phyloP scores from a whole-genome alignment of 2,888 invertebrate species.

The Endomychus coccineus region DNA sequence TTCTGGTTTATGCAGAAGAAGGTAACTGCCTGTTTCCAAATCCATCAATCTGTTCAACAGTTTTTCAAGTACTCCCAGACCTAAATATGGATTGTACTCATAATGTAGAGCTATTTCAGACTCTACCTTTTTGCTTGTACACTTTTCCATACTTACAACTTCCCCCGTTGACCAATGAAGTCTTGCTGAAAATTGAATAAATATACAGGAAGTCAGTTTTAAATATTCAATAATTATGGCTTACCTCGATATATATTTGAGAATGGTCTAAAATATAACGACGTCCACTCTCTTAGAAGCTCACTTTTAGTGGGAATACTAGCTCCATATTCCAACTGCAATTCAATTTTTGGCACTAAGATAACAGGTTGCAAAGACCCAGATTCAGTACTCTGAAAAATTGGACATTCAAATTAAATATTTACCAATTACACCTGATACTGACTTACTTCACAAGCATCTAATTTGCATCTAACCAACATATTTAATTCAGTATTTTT shows the following conservation, averaged over 20 bases:
- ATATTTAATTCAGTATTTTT: slow-evolving; percentile 32
- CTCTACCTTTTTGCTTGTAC: slow-evolving; percentile 31
- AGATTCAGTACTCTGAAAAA: slow-evolving; percentile 16
- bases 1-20: slow-evolving; percentile 33
- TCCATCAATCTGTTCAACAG: slow-evolving; percentile 26
- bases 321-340: slow-evolving; percentile 34
- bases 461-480: slow-evolving; percentile 34
- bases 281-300: slow-evolving; percentile 34
- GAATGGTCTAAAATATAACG: slow-evolving; percentile 34
- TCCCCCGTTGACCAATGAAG: slow-evolving; percentile 25
- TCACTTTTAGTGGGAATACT: slow-evolving; percentile 32
- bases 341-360: slow-evolving; percentile 35
- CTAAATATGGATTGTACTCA: slow-evolving; percentile 30
- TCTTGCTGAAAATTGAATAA: slow-evolving; percentile 28
- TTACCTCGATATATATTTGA: slow-evolving; percentile 36
- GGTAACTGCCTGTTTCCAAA: slow-evolving; percentile 31
- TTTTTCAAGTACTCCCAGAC: slow-evolving; percentile 32
- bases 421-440: neutral
- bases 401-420: too few species aligned
- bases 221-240: slow-evolving; percentile 3
- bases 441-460: slow-evolving; percentile 32
- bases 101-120: slow-evolving; percentile 31
- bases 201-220: too few species aligned
- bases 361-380: slow-evolving; percentile 27
- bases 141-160: slow-evolving; percentile 31